Evolutionary conservation across 2,888 invertebrate genomes (phyloP), one percentile per base, ranked within the genome.

Genomic region (Sinelater perroti): DNA sequence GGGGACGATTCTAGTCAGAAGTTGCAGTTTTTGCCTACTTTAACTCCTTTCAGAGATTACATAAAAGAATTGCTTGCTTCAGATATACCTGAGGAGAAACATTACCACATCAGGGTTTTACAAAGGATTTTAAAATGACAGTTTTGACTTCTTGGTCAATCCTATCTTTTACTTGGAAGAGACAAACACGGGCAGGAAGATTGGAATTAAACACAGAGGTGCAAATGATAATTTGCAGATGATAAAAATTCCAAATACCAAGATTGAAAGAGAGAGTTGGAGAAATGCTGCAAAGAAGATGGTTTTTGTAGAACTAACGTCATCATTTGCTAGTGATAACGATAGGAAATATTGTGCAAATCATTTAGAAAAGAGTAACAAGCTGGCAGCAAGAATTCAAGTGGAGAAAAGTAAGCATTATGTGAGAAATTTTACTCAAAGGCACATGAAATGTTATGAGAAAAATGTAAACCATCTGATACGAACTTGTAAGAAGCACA

Each of bases 1-100:
- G 30, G 46, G 14, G 6, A 31, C 1, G 20, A 16, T 7, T 3
- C 6, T 7, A 30, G 11, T 6, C 4, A 28, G 7, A 4, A 10
- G 3, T 13, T 56, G 2, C 3, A 67, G 11, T 73, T 68, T 61
- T 44, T 59, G 28, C 58, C 66, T 8, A 66, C 71, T 40, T 63
- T 75, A 11, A 75, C 73, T 13, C 78, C 78, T 1, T 74, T 68
- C 60, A 52, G 52, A n/a, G 70, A 69, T 51, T 73, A 77, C 55
- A 40, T 67, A 2, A 54, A 57, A 13, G 31, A 26, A 40, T 53
- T 62, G 17, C 10, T 54, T 5, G 26, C 21, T 11, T 58, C 56
- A 2, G 17, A 40, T 2, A 21, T 55, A 1, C 40, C 44, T 7
- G 11, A 55, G 3, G 38, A 45, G 10, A 50, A 56, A 13, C 38